phyloP scores from a whole-genome alignment of 2,888 invertebrate species.

The Melinaea marsaeus region DNA sequence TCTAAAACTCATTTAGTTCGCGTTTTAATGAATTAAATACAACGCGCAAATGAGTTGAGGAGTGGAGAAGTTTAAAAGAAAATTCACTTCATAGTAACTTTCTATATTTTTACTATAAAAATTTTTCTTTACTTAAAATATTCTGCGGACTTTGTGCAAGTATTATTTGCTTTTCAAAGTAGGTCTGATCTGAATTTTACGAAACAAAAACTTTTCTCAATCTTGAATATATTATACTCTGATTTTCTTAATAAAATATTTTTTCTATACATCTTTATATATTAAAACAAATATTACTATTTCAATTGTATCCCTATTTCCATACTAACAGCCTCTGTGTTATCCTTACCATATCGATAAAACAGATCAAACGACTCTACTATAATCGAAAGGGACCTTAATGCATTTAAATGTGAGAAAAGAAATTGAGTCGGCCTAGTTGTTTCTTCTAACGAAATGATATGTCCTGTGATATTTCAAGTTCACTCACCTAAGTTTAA shows the following conservation, averaged over 20 bases:
- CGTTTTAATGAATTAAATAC: conserved; percentile 8
- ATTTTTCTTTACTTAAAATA: conserved; percentile 6
- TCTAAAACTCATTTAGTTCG: conserved; percentile 13
- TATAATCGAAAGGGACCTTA: conserved; percentile 47
- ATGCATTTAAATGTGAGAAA: conserved; percentile 49
- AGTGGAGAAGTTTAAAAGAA: conserved; percentile 17
- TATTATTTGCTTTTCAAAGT: neutral
- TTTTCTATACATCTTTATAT: conserved; percentile 1
- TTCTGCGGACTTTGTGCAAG: neutral
- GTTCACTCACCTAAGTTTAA: too few relatives aligned
- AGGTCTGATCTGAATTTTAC: conserved; percentile 2
- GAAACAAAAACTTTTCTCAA: neutral
- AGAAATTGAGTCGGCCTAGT: conserved; percentile 7
- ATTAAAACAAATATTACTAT: neutral
- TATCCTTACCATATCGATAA: conserved; percentile 32
- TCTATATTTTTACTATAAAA: conserved; percentile 3
- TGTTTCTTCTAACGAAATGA: neutral
- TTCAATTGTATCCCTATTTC: conserved; percentile 12
- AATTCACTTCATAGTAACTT: conserved; percentile 7
- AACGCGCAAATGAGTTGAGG: conserved; percentile 16
- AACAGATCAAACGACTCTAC: conserved; percentile 38
- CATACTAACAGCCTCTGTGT: conserved; percentile 11
- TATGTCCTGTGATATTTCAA: too few relatives aligned
- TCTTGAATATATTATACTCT: neutral
- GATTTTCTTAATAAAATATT: neutral